phyloP scores from a whole-genome alignment of 2,797 vertebrate species.

The Schizopygopsis malacanthus region DNA sequence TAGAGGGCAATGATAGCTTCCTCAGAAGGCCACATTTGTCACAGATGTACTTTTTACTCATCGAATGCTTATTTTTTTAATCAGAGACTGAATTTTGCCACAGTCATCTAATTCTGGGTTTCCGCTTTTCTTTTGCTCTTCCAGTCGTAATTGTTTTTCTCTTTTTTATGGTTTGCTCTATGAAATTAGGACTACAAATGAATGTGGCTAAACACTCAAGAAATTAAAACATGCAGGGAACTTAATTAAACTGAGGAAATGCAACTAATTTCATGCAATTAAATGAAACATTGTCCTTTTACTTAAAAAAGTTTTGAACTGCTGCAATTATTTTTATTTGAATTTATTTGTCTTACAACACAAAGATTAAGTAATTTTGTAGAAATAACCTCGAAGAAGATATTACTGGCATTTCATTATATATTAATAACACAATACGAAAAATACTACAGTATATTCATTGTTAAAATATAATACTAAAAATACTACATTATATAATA shows the following conservation, averaged over 20 bases:
- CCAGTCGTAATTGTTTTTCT: not conserved
- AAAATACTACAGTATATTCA: too few species aligned
- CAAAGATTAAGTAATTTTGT: not conserved
- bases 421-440: not conserved
- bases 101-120: not conserved
- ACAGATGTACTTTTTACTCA: conserved; percentile 52
- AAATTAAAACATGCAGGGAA: conserved; percentile 11
- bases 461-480: not conserved
- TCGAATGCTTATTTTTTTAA: conserved; percentile 27
- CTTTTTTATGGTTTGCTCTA: not conserved
- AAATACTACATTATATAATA: not conserved
- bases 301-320: not conserved
- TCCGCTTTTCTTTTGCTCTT: not conserved
- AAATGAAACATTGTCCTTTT: not conserved
- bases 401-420: not conserved
- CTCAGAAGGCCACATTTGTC: conserved; percentile 43
- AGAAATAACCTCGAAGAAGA: not conserved
- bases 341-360: conserved; percentile 12
- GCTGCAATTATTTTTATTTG: not conserved
- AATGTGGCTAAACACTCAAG: not conserved
- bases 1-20: conserved; percentile 54
- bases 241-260: conserved; percentile 1
- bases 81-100: not conserved
- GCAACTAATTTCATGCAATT: not conserved
- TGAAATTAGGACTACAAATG: not conserved